A percentile compares a stretch with the other conserved stretches of the same genome.
Conservation (phyloP, 2,113 vertebrate species). For the Mixornis gularis region DNA sequence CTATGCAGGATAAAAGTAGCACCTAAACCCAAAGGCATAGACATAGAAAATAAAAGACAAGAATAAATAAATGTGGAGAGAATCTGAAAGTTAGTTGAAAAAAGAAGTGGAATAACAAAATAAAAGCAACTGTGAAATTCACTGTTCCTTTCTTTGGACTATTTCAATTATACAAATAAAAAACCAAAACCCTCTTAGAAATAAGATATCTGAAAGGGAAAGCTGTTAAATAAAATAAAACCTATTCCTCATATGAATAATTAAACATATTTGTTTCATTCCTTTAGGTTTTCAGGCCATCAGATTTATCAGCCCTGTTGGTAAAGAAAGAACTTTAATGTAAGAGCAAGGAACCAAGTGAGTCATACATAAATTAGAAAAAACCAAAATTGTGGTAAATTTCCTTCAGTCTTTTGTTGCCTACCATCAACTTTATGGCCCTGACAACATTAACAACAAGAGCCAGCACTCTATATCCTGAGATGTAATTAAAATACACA, state of each 20-base stretch:
- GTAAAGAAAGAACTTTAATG: not conserved
- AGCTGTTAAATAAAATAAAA: not conserved
- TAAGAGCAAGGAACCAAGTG: not conserved
- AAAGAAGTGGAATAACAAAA: not conserved
- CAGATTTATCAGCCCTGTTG: not conserved
- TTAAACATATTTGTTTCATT: not conserved
- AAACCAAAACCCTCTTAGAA: not conserved
- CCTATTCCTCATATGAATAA: not conserved
- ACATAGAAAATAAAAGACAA: not conserved
- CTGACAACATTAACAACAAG: not conserved
- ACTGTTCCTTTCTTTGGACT: not conserved
- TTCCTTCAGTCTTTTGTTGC: not conserved
- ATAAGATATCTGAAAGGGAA: not conserved
- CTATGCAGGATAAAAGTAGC: not conserved
- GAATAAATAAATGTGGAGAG: not conserved
- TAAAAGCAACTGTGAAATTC: not conserved
- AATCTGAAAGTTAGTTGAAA: not conserved
- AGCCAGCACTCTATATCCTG: not conserved
- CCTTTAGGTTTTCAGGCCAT: not conserved
- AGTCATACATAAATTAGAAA: not conserved
- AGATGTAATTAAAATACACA: constrained; percentile 11
- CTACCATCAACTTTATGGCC: not conserved
- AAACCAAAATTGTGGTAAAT: not conserved
- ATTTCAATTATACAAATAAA: not conserved
- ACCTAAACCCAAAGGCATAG: not conserved